Evolutionary conservation across 2,797 vertebrate species (phyloP), one percentile per base, ranked within the genome.

Genomic region (Poeciliopsis paucimaculata): DNA sequence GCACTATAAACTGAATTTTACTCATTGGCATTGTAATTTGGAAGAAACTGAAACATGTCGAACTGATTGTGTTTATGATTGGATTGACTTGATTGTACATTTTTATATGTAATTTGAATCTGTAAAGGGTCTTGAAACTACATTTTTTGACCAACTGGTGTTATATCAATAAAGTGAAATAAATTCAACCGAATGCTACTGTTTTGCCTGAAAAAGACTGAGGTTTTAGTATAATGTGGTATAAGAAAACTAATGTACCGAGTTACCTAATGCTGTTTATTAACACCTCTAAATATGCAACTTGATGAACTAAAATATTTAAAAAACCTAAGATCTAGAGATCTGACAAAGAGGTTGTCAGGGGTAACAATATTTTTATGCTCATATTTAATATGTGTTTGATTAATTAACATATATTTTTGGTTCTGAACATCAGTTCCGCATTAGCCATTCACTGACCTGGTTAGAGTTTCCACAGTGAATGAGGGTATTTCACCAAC

Each of bases 321-420:
- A 41, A 41, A 66, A 66, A 66, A 9, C 8, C 28, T n/a, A 5
- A 70, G 8, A 53, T 53, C 18, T 26, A 70, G 45, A 45, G 68
- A 45, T 71, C 41, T 71, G 41, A 71, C n/a, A n/a, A n/a, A 28
- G 41, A 71, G 41, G 10, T 18, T 20, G 4, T 66, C 62, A 39
- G 62, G 62, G 62, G 8, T 66, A 36, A 66, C 39, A 41, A 26
- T 41, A 41, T 41, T 41, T 68, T 26, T 26, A 41, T 23, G 36
- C 23, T 13, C 20, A 20, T 3, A 18, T 36, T 64, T 64, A 64
- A 36, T 20, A 36, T 64, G 3, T 10, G 16, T 36, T 64, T 36
- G 3, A 66, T 34, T 66, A 64, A 80, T 81, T 28, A 9, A 51
- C 64, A 78, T 71, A 68, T 64, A 72, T 46, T 23, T 23, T 5